phyloP scores from a whole-genome alignment of 2,888 invertebrate species.

The Adelognathus sp. region DNA sequence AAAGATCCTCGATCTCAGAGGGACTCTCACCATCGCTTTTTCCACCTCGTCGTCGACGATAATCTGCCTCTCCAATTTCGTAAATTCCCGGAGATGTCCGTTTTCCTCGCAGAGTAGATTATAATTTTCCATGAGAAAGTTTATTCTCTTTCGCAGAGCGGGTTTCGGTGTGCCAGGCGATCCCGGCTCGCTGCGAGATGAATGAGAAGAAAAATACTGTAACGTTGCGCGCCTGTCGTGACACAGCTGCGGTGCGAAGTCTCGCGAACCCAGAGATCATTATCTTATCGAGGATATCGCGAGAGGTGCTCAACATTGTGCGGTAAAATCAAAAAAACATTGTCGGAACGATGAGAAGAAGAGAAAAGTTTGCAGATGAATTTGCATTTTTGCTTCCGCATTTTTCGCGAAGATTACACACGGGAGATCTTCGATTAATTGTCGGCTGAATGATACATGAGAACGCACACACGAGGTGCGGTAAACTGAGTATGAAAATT shows the following conservation, averaged over 20 bases:
- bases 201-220: conserved; percentile 5
- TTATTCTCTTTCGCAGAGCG: conserved; percentile 74
- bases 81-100: conserved; percentile 79
- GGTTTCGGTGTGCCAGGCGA: conserved; percentile 75
- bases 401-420: too few species aligned
- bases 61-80: conserved; percentile 84
- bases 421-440: too few species aligned
- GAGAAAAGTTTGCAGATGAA: too few species aligned
- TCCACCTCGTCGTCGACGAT: conserved; percentile 75
- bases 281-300: conserved; percentile 39
- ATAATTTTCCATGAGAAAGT: conserved; percentile 82
- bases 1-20: not conserved
- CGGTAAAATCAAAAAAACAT: not conserved
- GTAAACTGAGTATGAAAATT: too few species aligned
- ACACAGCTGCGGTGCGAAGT: not conserved
- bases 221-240: too few species aligned
- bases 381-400: too few species aligned
- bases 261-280: not conserved
- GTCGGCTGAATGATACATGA: too few species aligned
- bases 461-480: too few species aligned
- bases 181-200: conserved; percentile 38
- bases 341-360: not conserved
- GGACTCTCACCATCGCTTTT: conserved; percentile 47
- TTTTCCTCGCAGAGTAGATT: conserved; percentile 80
- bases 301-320: not conserved